Evolutionary conservation across 2,888 invertebrate genomes (phyloP), one percentile per base, ranked within the genome.

Genomic region (Metellina segmentata): DNA sequence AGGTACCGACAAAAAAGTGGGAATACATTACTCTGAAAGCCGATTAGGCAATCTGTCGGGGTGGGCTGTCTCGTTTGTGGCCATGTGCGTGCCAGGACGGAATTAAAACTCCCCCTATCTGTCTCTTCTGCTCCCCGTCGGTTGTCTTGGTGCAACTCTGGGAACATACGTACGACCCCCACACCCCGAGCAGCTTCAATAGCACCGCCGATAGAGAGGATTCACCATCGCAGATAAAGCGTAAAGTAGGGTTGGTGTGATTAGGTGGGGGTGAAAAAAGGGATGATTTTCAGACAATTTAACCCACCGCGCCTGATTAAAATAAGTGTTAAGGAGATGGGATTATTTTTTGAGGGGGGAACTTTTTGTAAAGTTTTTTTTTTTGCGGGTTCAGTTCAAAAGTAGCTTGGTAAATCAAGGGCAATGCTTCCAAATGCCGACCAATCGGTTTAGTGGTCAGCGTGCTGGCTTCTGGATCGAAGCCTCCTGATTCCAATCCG

Each of bases 41-140:
- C 86, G 91, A 91, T 91, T 91, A 91, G 78, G 77, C 82, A 91
- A 87, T 87, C 91, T 87, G 83, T 83, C 82, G 85, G 91, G 71
- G 87, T 83, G 90, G 91, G 70, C 82, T 77, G 49, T 75, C 81
- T 82, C 86, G 81, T 81, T 85, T 81, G 90, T 69, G 87, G 91
- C 91, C 91, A 91, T 91, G 91, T 91, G 91, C 91, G 91, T 91
- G 91, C 69, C 61, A 52, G 83, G 49, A 74, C 71, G 71, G 83
- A 91, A 91, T 91, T 91, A 91, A 87, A 91, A 91, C 72, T 69
- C 52, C 71, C 71, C 53, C 90, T 90, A 90, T 89, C 81, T 89
- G 34, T 77, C 34, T 81, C 19, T 85, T 90, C 48, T 52, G 79
- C 72, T 20, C 51, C 61, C 52, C 77, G 51, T 77, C 49, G 20